Evolutionary conservation across 2,113 vertebrate genomes (phyloP).

Genomic region (Prionailurus viverrinus): DNA sequence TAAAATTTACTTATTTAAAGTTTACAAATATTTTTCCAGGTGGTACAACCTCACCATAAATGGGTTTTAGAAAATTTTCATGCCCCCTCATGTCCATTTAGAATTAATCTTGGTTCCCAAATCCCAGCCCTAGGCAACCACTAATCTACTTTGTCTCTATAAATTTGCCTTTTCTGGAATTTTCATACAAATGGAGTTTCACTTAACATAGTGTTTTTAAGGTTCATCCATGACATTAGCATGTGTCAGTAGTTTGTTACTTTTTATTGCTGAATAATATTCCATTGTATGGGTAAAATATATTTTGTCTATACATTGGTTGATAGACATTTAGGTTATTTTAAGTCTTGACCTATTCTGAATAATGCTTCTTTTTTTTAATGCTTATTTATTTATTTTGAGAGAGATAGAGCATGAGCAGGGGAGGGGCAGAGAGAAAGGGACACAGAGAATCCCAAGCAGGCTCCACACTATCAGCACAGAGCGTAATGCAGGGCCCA

Average conservation of each 20-base stretch:
- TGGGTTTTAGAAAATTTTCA: conserved; percentile 45
- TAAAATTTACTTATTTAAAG: neutral
- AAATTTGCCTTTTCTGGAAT: neutral
- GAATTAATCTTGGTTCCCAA: neutral
- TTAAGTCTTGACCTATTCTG: neutral
- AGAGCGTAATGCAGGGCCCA: no score
- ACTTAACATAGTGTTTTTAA: conserved; percentile 13
- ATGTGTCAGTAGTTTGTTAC: neutral
- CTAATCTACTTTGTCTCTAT: conserved; percentile 13
- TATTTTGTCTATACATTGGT: neutral
- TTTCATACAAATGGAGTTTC: neutral
- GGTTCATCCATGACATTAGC: neutral
- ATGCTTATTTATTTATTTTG: no score
- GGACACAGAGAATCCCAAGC: no score
- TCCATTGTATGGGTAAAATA: neutral
- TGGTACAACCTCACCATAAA: neutral
- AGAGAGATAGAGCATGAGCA: no score
- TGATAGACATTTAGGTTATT: neutral
- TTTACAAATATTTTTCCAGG: neutral
- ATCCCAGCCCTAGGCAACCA: neutral
- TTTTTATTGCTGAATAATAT: neutral
- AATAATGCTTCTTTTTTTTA: neutral
- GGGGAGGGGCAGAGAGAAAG: no score
- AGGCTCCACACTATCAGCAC: no score
- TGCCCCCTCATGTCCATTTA: neutral